A percentile compares a stretch with the other conserved stretches of the same genome.
Conservation (phyloP, 2,797 vertebrate species). For the Eptatretus atami region DNA sequence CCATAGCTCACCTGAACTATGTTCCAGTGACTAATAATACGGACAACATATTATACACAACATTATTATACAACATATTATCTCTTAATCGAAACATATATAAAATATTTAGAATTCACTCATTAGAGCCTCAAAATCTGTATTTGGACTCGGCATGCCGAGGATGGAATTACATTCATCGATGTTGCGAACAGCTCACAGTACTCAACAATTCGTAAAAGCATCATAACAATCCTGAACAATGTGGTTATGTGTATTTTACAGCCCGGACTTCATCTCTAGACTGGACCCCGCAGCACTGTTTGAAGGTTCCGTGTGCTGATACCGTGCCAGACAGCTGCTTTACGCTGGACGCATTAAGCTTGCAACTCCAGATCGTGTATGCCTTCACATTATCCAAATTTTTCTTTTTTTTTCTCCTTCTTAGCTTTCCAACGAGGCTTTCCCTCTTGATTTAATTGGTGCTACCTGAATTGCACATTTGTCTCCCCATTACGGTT, state of each 20-base stretch:
- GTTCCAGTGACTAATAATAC: too few species aligned
- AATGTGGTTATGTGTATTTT: slow-evolving; percentile 7
- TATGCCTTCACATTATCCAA: slow-evolving; percentile 16
- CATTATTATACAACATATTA: too few species aligned
- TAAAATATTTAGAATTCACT: not conserved
- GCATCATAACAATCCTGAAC: slow-evolving; percentile 2
- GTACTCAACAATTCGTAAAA: not conserved
- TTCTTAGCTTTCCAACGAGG: too few species aligned
- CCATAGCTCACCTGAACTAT: too few species aligned
- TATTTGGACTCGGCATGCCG: not conserved
- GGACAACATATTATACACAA: too few species aligned
- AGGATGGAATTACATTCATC: not conserved
- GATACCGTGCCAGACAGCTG: slow-evolving; percentile 72
- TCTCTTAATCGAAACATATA: too few species aligned
- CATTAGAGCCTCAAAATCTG: not conserved
- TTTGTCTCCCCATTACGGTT: slow-evolving; percentile 25
- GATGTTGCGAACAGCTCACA: not conserved
- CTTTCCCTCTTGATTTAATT: too few species aligned
- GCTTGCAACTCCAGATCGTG: slow-evolving; percentile 74
- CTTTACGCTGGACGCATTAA: slow-evolving; percentile 60
- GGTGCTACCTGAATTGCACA: too few species aligned
- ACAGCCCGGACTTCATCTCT: slow-evolving; percentile 43
- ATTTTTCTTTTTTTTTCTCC: too few species aligned
- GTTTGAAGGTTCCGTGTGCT: slow-evolving; percentile 63
- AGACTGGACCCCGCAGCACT: slow-evolving; percentile 43